Percentiles rank a stretch among this genome's conserved stretches.
Conservation (phyloP, 2,888 invertebrate species). For the Plebejus anna region DNA sequence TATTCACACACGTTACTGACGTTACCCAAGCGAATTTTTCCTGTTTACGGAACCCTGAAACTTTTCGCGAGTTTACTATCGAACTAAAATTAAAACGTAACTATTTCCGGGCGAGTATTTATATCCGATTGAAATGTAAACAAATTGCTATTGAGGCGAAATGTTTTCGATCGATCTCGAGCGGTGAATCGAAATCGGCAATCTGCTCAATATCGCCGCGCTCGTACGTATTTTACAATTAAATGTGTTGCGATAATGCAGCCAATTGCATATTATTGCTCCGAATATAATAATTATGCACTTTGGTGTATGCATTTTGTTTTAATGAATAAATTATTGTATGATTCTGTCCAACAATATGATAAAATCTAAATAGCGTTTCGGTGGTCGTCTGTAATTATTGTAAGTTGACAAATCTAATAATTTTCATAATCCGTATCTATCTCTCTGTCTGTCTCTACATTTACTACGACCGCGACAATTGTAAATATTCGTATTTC, state of each 20-base stretch:
- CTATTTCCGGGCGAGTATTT: slow-evolving; percentile 14
- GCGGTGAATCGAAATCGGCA: neutral
- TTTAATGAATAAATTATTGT: too few species aligned
- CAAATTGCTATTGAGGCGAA: neutral
- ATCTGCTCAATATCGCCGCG: neutral
- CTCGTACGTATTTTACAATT: neutral
- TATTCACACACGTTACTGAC: neutral
- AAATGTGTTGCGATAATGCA: neutral
- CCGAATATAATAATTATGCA: too few species aligned
- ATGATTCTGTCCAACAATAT: too few species aligned
- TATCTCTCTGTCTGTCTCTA: too few species aligned
- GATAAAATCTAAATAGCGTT: too few species aligned
- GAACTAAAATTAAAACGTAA: slow-evolving; percentile 8
- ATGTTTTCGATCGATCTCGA: neutral
- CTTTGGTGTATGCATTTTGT: too few species aligned
- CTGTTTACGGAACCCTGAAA: slow-evolving; percentile 13
- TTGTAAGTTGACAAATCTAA: too few species aligned
- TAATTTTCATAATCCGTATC: too few species aligned
- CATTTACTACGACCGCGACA: too few species aligned
- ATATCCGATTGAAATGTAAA: slow-evolving; percentile 10
- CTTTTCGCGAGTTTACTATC: neutral
- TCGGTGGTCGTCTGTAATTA: too few species aligned
- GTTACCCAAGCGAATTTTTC: neutral
- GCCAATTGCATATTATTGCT: neutral
- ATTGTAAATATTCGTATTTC: too few species aligned